Conservation (phyloP, 2,888 invertebrate species). For the Agonopterix alstromeriana region DNA sequence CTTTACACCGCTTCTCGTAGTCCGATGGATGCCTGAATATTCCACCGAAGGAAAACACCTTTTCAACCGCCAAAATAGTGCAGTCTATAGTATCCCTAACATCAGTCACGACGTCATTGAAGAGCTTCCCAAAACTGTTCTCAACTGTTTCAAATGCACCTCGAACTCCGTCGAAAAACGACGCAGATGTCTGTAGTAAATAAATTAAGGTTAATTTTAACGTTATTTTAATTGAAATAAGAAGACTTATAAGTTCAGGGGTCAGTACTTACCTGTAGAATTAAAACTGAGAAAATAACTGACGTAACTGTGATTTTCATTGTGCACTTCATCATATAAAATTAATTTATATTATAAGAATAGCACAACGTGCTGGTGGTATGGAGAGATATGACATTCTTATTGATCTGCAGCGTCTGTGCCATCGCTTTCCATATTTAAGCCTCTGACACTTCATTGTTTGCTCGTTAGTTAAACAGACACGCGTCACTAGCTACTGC, state of each 20-base stretch:
- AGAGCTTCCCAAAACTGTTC: slow-evolving; percentile 40
- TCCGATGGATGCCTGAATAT: slow-evolving; percentile 19
- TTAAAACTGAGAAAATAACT: slow-evolving; percentile 23
- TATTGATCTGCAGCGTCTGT: slow-evolving; percentile 4
- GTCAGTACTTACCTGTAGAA: slow-evolving; percentile 29
- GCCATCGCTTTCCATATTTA: slow-evolving; percentile 5
- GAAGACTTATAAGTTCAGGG: background rate
- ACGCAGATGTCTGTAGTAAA: slow-evolving; percentile 46
- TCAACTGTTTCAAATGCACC: slow-evolving; percentile 40
- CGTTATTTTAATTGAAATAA: background rate
- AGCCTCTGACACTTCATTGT: slow-evolving; percentile 13
- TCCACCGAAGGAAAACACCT: slow-evolving; percentile 31
- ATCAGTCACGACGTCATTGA: slow-evolving; percentile 50
- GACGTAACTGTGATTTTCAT: slow-evolving; percentile 23
- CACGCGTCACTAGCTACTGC: slow-evolving; percentile 21
- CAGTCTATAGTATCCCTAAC: slow-evolving; percentile 54
- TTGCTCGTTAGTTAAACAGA: slow-evolving; percentile 28
- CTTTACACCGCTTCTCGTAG: slow-evolving; percentile 21
- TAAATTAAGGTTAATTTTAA: background rate
- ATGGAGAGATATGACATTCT: slow-evolving; percentile 1
- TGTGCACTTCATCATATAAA: slow-evolving; percentile 9
- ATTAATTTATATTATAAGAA: slow-evolving; percentile 1
- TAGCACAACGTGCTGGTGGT: background rate
- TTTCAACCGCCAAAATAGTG: slow-evolving; percentile 50
- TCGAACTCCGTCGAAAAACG: slow-evolving; percentile 41